Conservation (phyloP, 1,140 invertebrate species). For the Euwallacea similis region DNA sequence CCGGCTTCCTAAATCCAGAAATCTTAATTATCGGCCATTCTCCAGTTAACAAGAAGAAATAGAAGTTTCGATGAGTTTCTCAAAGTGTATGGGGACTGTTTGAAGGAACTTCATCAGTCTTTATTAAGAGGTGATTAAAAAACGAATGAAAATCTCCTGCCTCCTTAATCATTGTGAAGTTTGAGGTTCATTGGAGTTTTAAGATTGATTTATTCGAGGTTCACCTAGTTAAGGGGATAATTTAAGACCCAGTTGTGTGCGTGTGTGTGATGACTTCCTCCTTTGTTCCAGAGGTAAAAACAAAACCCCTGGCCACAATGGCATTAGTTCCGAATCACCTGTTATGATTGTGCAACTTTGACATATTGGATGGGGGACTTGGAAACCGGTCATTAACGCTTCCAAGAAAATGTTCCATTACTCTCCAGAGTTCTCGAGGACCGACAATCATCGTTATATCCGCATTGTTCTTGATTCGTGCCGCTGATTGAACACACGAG, state of each 20-base stretch:
- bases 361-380: constrained; percentile 45
- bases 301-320: constrained; percentile 29
- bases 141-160: constrained; percentile 31
- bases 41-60: constrained; percentile 43
- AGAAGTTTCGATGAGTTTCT: constrained; percentile 37
- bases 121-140: constrained; percentile 39
- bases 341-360: constrained; percentile 49
- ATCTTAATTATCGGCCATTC: constrained; percentile 44
- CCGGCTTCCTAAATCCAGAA: constrained; percentile 24
- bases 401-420: constrained; percentile 49
- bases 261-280: neutral
- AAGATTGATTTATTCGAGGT: no score
- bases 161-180: constrained; percentile 21
- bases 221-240: no score
- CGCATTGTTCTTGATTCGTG: constrained; percentile 45
- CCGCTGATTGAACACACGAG: constrained; percentile 44
- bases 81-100: constrained; percentile 29
- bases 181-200: no score
- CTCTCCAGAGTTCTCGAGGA: constrained; percentile 45
- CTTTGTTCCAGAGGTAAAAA: constrained; percentile 31
- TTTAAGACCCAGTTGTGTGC: no score
- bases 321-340: constrained; percentile 42
- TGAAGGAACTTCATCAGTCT: constrained; percentile 37
- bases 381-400: constrained; percentile 48
- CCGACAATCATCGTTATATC: constrained; percentile 51